Evolutionary conservation across 2,797 vertebrate genomes (phyloP), one percentile per base, ranked within the genome.

Genomic region (Leucoraja ocellata): DNA sequence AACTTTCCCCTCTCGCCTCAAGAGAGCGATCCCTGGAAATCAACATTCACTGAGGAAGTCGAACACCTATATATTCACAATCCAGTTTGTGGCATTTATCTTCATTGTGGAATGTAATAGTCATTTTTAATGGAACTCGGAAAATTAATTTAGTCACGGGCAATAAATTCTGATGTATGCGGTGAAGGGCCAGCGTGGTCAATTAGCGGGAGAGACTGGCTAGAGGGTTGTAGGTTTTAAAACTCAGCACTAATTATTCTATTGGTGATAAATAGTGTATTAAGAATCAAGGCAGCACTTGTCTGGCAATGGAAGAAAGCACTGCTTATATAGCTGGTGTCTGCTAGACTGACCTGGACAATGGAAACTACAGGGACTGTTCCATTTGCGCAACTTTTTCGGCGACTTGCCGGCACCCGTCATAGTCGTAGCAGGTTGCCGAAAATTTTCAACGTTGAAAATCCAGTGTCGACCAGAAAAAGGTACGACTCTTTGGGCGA

Each of bases 201-300:
- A 88, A 88, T 88, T 68, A 68, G 84, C 32, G 23, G 61, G 65
- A 88, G n/a, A 88, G 61, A 68, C 63, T 88, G 63, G n/a, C 84
- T 68, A 36, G n/a, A 68, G 32, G 63, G 6, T 68, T 36, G 23
- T 68, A 65, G 83, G n/a, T 21, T 88, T 36, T 88, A 88, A 88
- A 63, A 88, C 65, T 68, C 68, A 88, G 21, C 68, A 1, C 63
- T 68, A 86, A 65, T 65, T 32, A 63, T 86, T 65, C 63, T 86
- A 86, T 86, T 65, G 39, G 84, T 88, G 63, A 88, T 88, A 88
- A 88, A 88, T 88, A 68, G 61, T 65, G 68, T 88, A 36, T 25
- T 36, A 68, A 68, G 84, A 32, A 36, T 88, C n/a, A 36, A 88
- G 84, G 0, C 63, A 68, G 63, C 63, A 63, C 25, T 63, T 10